phyloP scores from a whole-genome alignment of 2,113 vertebrate genomes.

The Bostrychus sinensis region DNA sequence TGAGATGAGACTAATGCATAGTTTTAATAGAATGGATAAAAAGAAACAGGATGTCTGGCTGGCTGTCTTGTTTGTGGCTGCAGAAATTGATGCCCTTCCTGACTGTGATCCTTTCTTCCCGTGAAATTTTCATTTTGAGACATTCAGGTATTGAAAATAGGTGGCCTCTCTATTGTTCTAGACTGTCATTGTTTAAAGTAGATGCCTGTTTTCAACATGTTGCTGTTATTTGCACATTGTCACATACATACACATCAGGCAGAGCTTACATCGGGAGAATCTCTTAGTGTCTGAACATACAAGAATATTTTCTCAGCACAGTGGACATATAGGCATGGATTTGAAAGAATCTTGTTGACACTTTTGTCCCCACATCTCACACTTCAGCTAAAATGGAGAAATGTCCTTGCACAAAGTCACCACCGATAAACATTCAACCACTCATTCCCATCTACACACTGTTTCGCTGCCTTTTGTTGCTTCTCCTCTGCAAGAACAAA shows the following conservation, averaged over 20 bases:
- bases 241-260: not conserved
- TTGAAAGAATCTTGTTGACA: constrained; percentile 37
- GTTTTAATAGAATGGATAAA: too few relatives aligned
- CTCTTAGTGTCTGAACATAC: constrained; percentile 15
- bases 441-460: constrained; percentile 9
- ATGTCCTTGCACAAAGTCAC: constrained; percentile 61
- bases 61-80: too few relatives aligned
- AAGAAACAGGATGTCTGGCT: too few relatives aligned
- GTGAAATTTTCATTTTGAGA: too few relatives aligned
- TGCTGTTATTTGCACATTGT: not conserved
- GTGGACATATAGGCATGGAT: constrained; percentile 57
- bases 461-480: constrained; percentile 27
- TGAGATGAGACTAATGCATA: too few relatives aligned
- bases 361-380: constrained; percentile 52
- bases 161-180: too few relatives aligned
- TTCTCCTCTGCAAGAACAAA: constrained; percentile 48
- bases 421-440: constrained; percentile 31
- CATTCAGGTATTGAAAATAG: too few relatives aligned
- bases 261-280: constrained; percentile 3
- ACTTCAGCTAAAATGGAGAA: constrained; percentile 28
- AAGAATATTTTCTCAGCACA: constrained; percentile 36
- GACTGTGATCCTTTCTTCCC: too few relatives aligned
- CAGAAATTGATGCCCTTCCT: too few relatives aligned
- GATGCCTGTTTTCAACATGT: not conserved
- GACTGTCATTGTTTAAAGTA: too few relatives aligned